Base-by-base conservation (phyloP, 2,888 invertebrate genomes). In the Rhagonycha lutea region DNA sequence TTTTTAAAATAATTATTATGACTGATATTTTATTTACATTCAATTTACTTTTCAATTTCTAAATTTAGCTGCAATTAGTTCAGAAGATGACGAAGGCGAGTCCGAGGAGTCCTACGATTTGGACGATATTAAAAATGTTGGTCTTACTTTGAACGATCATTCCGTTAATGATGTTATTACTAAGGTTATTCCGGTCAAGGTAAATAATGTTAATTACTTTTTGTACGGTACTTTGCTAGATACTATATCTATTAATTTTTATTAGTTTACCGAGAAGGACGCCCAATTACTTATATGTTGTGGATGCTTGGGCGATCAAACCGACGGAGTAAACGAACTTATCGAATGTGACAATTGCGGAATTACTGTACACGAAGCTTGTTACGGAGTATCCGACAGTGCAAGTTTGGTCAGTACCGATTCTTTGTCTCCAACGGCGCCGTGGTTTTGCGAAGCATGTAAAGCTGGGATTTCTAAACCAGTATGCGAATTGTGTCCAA, bases 401-500 rank as follows among this genome's bases (percentile, higher is more conserved):
- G 94, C 94, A 61, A 97, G 96, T 88, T 92, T 96, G 79, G 95
- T 96, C 5, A 98, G 98, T 85, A 96, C 97, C 26, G 95, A 96
- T 79, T 98, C 98, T 12, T 94, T 97, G 0, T 96, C 97, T 72
- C 97, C 98, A 28, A 98, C 98, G 0, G 98, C 99, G 80, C 98
- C 98, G 0, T 99, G 99, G 99, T 99, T 99, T 88, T 99, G 99
- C 89, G 99, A 99, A 87, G 96, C 98, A 5, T 99, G 99, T 85
- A 94, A 96, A 83, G 97, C 97, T 18, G 97, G 96, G 0, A 93
- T 96, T 12, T 92, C 91, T 12, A 94, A 95, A 86, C 98, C 98
- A 0, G 92, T 92, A 60, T 99, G 99, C 87, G 98, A 99, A 89
- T 89, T 99, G 14, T 99, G 99, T 86, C 99, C 99, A 0, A 98